Evolutionary conservation across 1,140 invertebrate species (phyloP).

Genomic region (Drosophila mojavensis): DNA sequence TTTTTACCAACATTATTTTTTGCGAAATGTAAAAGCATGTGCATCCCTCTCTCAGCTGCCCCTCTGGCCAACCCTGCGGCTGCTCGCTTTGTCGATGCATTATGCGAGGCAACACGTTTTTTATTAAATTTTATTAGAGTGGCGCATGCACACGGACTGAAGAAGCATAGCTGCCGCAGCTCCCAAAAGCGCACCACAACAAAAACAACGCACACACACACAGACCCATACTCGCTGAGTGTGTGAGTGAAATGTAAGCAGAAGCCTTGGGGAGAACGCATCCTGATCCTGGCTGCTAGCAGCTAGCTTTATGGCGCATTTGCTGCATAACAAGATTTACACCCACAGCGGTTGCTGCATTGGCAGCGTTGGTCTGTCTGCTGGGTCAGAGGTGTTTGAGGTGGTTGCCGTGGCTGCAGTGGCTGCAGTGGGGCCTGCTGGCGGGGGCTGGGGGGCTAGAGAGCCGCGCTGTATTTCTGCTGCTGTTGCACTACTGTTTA

Average conservation of each 20-base stretch:
- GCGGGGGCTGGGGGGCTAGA: too few relatives aligned
- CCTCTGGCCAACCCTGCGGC: background rate
- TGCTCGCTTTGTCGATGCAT: constrained; percentile 66
- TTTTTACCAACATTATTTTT: constrained; percentile 14
- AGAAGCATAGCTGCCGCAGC: constrained; percentile 19
- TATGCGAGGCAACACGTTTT: constrained; percentile 76
- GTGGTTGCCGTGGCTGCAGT: constrained; percentile 4
- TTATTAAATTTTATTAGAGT: constrained; percentile 82
- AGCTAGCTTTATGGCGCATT: constrained; percentile 72
- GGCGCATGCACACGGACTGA: constrained; percentile 57
- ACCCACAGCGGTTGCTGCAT: constrained; percentile 55
- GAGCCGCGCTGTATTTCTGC: background rate
- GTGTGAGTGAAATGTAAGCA: constrained; percentile 23
- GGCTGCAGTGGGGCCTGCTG: background rate
- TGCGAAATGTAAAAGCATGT: constrained; percentile 7
- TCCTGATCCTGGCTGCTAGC: constrained; percentile 30
- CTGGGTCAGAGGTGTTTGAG: background rate
- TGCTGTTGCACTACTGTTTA: constrained; percentile 60
- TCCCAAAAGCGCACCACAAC: constrained; percentile 39
- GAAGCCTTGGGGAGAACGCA: constrained; percentile 28
- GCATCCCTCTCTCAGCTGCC: background rate
- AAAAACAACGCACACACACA: background rate
- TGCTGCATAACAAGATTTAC: constrained; percentile 78
- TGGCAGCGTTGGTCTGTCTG: background rate
- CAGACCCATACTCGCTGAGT: background rate